Conservation (phyloP, 2,113 vertebrate species). For the Labeo catla region DNA sequence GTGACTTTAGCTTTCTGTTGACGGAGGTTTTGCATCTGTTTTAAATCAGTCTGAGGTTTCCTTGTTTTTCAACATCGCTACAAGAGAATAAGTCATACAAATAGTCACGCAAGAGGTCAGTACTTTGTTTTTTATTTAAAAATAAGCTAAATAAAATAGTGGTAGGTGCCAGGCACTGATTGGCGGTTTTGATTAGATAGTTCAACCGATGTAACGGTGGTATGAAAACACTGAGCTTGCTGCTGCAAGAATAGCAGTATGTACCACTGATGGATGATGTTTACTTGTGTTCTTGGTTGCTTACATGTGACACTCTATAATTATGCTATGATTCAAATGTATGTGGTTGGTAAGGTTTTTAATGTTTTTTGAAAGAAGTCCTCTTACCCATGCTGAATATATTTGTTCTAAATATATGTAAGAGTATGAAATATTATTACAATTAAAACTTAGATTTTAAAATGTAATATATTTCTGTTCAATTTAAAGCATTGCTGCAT, state of each 20-base stretch:
- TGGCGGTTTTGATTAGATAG: conserved; percentile 30
- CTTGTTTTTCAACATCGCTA: conserved; percentile 1
- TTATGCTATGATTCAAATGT: neutral
- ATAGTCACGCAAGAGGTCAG: conserved; percentile 30
- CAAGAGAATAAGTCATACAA: conserved; percentile 8
- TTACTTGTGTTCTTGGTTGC: neutral
- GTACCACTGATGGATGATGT: conserved; percentile 22
- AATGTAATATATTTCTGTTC: neutral
- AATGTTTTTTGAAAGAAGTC: neutral
- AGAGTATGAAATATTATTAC: neutral
- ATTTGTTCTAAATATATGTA: neutral
- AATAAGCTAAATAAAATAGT: conserved; percentile 10
- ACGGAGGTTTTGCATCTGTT: conserved; percentile 13
- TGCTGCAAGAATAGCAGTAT: neutral
- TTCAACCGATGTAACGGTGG: neutral
- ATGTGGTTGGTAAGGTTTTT: neutral
- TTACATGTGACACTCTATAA: neutral
- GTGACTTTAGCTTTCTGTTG: conserved; percentile 32
- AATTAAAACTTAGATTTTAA: neutral
- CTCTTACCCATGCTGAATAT: neutral
- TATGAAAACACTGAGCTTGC: neutral
- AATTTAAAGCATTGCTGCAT: neutral
- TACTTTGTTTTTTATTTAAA: neutral
- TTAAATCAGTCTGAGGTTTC: conserved; percentile 18
- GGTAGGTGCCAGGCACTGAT: neutral